A percentile compares a stretch with the other conserved stretches of the same genome.
Evolutionary conservation across 2,113 vertebrate species (phyloP).

Genomic region (Lamprologus lemairii): DNA sequence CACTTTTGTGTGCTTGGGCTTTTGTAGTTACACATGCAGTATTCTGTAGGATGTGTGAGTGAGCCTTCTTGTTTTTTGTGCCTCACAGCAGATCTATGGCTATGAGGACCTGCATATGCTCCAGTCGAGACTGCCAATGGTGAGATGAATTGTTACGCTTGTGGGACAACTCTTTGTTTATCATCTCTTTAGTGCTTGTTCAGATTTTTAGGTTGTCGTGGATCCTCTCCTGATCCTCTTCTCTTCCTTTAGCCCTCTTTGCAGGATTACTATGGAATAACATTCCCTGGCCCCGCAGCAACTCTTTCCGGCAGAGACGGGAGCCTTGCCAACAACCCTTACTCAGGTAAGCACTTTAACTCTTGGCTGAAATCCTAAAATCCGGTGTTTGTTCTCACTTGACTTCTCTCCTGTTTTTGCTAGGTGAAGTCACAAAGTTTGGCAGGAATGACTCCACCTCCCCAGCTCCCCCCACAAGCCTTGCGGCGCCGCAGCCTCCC

Average conservation of each 20-base stretch:
- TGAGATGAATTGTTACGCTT: constrained; percentile 56
- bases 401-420: neutral
- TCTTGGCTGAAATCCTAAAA: neutral
- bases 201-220: neutral
- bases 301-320: constrained; percentile 89
- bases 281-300: constrained; percentile 87
- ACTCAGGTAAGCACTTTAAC: constrained; percentile 82
- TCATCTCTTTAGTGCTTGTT: neutral
- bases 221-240: constrained; percentile 56
- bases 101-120: constrained; percentile 98
- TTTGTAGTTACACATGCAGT: neutral
- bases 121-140: constrained; percentile 92
- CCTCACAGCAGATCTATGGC: constrained; percentile 85
- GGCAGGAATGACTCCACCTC: constrained; percentile 92
- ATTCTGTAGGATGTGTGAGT: neutral
- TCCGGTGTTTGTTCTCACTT: neutral
- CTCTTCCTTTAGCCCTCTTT: constrained; percentile 25
- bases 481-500: constrained; percentile 74
- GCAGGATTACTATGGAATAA: constrained; percentile 98
- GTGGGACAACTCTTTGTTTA: neutral
- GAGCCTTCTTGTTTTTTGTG: neutral
- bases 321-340: constrained; percentile 85
- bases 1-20: neutral
- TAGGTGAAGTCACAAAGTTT: constrained; percentile 92
- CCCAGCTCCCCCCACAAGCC: constrained; percentile 86